A percentile compares a stretch with the other conserved stretches of the same genome.
These are phyloP conservation scores for Picathartes gymnocephalus DNA, from an alignment of 2,113 vertebrate species.

Conservation along the genomic window DNA sequence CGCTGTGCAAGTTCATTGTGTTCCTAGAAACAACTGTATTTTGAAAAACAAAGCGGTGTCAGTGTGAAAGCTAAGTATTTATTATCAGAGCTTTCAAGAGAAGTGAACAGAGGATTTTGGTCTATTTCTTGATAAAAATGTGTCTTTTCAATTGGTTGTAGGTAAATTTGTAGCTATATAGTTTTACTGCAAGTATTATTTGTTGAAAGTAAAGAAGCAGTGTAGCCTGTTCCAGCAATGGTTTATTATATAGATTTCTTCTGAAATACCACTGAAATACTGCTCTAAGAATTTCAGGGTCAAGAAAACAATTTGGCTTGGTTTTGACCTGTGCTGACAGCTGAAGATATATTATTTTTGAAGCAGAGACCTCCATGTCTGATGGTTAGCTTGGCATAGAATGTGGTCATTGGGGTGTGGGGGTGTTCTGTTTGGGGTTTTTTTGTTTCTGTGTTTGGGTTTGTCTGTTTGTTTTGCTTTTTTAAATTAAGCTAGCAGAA, in stretches of 20 bases:
- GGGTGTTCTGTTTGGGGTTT: background rate
- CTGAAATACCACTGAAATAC: background rate
- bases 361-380: background rate
- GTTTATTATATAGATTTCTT: background rate
- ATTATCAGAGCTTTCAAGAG: background rate
- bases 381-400: background rate
- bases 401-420: background rate
- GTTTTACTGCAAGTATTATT: background rate
- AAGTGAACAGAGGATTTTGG: background rate
- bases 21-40: background rate
- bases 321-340: background rate
- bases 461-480: background rate
- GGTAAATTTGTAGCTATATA: background rate
- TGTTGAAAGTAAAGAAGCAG: background rate
- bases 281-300: background rate
- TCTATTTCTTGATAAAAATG: background rate
- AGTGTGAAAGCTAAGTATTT: background rate
- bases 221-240: background rate
- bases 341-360: background rate
- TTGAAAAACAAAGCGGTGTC: background rate
- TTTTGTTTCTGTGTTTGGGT: no score
- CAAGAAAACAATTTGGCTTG: background rate
- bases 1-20: background rate
- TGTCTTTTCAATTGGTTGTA: background rate
- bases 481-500: background rate